Evolutionary conservation across 1,140 invertebrate species (phyloP).

Genomic region (Stegodyphus dumicola): DNA sequence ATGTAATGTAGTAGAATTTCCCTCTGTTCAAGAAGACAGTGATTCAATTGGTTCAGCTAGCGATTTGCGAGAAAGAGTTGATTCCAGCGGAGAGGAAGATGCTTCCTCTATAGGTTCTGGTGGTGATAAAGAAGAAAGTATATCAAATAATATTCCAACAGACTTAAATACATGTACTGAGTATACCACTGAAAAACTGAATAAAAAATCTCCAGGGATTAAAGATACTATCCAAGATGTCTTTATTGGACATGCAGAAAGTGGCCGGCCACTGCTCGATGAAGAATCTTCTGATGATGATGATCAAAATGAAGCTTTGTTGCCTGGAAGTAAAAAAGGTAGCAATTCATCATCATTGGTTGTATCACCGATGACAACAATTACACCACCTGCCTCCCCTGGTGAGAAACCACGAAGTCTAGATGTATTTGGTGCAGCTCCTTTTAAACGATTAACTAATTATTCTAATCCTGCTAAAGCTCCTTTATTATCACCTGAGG

Average conservation of each 20-base stretch:
- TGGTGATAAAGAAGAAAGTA: conserved; percentile 17
- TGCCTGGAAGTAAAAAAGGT: conserved; percentile 16
- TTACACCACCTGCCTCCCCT: conserved; percentile 40
- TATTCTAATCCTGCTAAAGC: conserved; percentile 63
- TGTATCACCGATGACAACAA: conserved; percentile 24
- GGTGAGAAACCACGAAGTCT: conserved; percentile 31
- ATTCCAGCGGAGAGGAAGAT: conserved; percentile 68
- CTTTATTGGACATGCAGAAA: conserved; percentile 82
- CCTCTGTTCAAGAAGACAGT: conserved; percentile 67
- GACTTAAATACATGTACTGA: conserved; percentile 7
- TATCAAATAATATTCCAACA: conserved; percentile 26
- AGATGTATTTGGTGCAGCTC: conserved; percentile 69
- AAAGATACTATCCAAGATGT: conserved; percentile 65
- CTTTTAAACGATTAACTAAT: conserved; percentile 65
- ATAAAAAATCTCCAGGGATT: conserved; percentile 39
- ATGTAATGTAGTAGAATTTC: conserved; percentile 23
- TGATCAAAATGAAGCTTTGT: conserved; percentile 52
- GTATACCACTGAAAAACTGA: conserved; percentile 15
- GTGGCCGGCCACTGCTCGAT: conserved; percentile 80
- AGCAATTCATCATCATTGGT: conserved; percentile 34
- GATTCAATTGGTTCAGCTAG: conserved; percentile 82
- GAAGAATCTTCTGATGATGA: conserved; percentile 75
- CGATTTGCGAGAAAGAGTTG: conserved; percentile 74
- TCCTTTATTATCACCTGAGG: conserved; percentile 35
- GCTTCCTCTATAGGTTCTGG: conserved; percentile 64